Percentiles rank a stretch among this genome's conserved stretches.
Conservation (phyloP, 2,113 vertebrate genomes). For the Macroglossus sobrinus region DNA sequence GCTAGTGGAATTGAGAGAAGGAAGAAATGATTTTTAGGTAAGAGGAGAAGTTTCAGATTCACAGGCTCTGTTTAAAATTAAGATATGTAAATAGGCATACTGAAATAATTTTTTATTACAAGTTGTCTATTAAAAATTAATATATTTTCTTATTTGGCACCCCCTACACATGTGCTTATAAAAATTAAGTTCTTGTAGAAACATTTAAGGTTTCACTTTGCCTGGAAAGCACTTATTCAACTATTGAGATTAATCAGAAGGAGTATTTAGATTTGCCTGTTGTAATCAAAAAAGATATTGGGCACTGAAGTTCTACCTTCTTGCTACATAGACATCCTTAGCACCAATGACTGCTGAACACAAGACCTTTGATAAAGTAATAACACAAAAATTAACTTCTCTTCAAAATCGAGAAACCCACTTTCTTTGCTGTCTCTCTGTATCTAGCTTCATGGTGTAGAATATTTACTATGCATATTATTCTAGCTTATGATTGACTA, state of each 20-base stretch:
- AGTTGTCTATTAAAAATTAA: background rate
- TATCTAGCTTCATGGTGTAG: background rate
- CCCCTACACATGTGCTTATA: background rate
- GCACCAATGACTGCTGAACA: background rate
- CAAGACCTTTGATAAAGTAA: constrained; percentile 16
- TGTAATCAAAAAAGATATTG: constrained; percentile 52
- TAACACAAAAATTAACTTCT: constrained; percentile 54
- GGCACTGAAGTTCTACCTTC: constrained; percentile 31
- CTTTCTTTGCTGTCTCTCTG: background rate
- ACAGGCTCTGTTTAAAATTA: background rate
- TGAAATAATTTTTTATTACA: background rate
- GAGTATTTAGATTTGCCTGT: constrained; percentile 68
- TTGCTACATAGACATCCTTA: constrained; percentile 30
- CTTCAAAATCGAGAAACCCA: background rate
- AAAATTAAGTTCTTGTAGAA: constrained; percentile 4
- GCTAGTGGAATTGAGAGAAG: background rate
- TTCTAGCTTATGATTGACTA: background rate
- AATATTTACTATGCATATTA: background rate
- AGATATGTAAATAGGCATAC: background rate
- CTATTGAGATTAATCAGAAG: constrained; percentile 71
- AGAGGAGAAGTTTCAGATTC: background rate
- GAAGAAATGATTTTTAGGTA: background rate
- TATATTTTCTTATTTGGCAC: background rate
- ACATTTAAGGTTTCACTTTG: constrained; percentile 5
- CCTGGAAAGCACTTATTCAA: constrained; percentile 61